Evolutionary conservation across 2,113 vertebrate genomes (phyloP).

Genomic region (Charina bottae): DNA sequence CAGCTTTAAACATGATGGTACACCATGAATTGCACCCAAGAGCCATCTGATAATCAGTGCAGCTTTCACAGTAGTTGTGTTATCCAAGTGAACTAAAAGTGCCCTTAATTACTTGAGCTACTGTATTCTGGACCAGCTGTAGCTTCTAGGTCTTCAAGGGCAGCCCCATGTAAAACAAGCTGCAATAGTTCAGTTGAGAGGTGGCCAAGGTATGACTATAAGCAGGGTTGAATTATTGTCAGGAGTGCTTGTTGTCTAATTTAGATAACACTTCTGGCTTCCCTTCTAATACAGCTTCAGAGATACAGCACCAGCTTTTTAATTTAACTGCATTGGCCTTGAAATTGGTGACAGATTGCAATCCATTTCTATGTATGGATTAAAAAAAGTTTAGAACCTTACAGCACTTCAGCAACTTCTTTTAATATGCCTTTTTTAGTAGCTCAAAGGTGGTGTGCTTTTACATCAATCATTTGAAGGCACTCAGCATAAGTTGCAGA

Average conservation of each 20-base stretch:
- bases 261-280: not conserved
- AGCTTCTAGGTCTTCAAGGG: not conserved
- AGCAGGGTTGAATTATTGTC: not conserved
- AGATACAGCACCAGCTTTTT: too few species aligned
- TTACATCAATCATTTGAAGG: not conserved
- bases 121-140: not conserved
- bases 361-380: not conserved
- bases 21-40: not conserved
- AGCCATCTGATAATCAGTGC: not conserved
- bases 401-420: not conserved
- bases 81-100: not conserved
- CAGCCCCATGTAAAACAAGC: not conserved
- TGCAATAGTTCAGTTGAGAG: not conserved
- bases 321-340: too few species aligned
- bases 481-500: conserved; percentile 36
- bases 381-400: not conserved
- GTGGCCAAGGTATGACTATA: not conserved
- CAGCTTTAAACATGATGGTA: not conserved
- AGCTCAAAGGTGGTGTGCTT: not conserved
- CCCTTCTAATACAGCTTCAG: too few species aligned
- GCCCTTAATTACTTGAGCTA: not conserved
- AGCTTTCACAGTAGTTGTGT: not conserved
- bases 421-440: not conserved
- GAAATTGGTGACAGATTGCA: not conserved
- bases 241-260: not conserved